These are phyloP conservation scores for Acrobasis consociella DNA, from an alignment of 2,888 invertebrate genomes.

Conservation along the genomic window DNA sequence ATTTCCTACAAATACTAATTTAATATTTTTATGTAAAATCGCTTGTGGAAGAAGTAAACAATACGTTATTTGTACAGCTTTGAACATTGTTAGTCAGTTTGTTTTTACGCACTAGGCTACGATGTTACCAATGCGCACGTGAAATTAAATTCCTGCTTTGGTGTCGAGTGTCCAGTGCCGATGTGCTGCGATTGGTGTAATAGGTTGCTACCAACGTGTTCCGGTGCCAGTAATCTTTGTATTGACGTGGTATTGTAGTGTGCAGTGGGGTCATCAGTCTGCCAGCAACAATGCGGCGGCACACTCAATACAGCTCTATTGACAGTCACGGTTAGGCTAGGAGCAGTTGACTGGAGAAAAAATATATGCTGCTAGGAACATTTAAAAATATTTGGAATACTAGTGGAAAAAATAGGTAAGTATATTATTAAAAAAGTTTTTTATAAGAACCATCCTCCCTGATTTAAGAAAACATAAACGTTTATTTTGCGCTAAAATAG, in stretches of 20 bases:
- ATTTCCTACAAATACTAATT: no score
- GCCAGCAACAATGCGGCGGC: conserved; percentile 53
- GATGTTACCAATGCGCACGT: conserved; percentile 8
- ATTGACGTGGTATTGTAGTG: conserved; percentile 53
- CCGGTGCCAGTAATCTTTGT: conserved; percentile 48
- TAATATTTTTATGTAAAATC: no score
- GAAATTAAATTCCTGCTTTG: conserved; percentile 1
- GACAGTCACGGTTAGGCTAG: conserved; percentile 35
- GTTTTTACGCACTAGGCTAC: conserved; percentile 7
- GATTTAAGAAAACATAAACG: no score
- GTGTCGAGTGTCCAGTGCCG: conserved; percentile 10
- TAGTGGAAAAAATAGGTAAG: no score
- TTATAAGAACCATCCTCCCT: no score
- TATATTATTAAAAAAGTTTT: conserved; percentile 24
- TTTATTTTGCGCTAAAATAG: no score
- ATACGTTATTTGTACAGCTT: neutral
- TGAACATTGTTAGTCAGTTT: no score
- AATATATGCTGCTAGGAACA: no score
- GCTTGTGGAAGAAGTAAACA: no score
- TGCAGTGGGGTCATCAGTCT: conserved; percentile 63
- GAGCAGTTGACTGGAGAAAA: no score
- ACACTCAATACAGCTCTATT: conserved; percentile 53
- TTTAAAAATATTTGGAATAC: no score
- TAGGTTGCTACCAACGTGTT: conserved; percentile 37
- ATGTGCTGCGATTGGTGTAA: conserved; percentile 30